These are phyloP conservation scores for Vannuccia rotundouncinata DNA, from an alignment of 2,888 invertebrate species.

Conservation along the genomic window DNA sequence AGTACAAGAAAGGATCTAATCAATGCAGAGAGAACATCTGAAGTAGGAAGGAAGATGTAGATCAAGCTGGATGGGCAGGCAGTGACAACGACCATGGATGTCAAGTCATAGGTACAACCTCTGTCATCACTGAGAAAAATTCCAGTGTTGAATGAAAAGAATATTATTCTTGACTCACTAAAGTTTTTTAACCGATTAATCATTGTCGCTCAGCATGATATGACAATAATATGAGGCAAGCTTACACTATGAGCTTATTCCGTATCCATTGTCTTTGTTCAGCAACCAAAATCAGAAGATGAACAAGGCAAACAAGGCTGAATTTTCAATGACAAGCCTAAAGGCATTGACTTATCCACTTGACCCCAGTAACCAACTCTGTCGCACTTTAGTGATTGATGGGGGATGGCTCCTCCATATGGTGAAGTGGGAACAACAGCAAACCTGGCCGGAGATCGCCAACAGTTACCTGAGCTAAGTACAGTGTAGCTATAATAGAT, in stretches of 20 bases:
- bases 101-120: not conserved
- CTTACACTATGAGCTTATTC: not conserved
- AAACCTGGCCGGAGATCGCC: too few species aligned
- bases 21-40: not conserved
- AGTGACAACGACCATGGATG: not conserved
- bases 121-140: not conserved
- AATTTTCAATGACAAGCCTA: not conserved
- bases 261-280: not conserved
- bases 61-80: not conserved
- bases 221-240: not conserved
- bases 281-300: not conserved
- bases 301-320: not conserved
- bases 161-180: too few species aligned
- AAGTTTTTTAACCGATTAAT: not conserved
- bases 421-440: not conserved
- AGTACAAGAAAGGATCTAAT: not conserved
- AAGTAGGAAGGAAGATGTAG: not conserved
- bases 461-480: not conserved
- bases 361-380: not conserved
- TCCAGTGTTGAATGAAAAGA: not conserved
- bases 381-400: not conserved
- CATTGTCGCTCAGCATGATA: not conserved
- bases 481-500: not conserved
- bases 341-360: not conserved
- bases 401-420: not conserved